phyloP scores from a whole-genome alignment of 2,113 vertebrate genomes.

The Rhineura floridana region DNA sequence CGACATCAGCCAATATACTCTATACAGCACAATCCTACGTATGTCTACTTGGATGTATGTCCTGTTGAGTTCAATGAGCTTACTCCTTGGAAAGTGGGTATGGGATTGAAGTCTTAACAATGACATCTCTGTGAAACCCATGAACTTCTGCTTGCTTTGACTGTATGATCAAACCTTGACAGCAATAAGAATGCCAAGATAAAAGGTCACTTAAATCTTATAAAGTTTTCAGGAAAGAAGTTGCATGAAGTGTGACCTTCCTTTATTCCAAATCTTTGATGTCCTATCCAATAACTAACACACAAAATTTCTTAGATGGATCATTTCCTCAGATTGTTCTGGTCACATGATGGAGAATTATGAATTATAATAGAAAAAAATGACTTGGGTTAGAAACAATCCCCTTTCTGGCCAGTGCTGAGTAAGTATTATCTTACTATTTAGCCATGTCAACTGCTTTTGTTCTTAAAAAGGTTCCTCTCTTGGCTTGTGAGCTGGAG shows the following conservation, averaged over 20 bases:
- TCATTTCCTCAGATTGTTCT: constrained; percentile 1
- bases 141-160: constrained; percentile 3
- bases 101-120: neutral
- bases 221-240: constrained; percentile 25
- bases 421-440: constrained; percentile 31
- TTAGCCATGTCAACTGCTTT: constrained; percentile 18
- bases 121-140: constrained; percentile 7
- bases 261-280: constrained; percentile 18
- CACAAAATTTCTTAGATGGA: constrained; percentile 20
- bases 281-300: neutral
- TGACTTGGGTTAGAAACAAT: neutral
- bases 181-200: neutral
- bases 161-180: neutral
- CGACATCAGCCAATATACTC: neutral
- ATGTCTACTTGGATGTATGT: too few species aligned
- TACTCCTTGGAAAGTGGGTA: neutral
- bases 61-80: neutral
- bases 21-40: neutral
- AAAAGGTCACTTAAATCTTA: constrained; percentile 6
- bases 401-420: neutral
- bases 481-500: neutral
- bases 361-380: constrained; percentile 35
- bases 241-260: neutral
- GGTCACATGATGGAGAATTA: neutral
- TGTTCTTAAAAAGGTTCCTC: constrained; percentile 20